These are phyloP conservation scores for Clusia tigrina DNA, from an alignment of 2,888 invertebrate species.

Conservation along the genomic window DNA sequence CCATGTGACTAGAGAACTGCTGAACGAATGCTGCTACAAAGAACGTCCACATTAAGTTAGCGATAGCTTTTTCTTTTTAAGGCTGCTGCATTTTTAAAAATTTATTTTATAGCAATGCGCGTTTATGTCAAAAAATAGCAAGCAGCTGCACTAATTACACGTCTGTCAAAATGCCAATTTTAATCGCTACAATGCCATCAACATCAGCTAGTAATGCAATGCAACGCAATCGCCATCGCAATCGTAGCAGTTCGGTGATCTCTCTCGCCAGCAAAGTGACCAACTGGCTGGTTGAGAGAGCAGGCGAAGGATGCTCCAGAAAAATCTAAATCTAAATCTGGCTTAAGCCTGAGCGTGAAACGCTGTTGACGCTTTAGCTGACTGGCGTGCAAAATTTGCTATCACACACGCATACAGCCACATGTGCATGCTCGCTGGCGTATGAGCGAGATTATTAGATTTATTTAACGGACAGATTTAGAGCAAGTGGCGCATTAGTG, in stretches of 20 bases:
- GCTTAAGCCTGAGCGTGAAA: constrained; percentile 46
- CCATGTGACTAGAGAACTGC: not conserved
- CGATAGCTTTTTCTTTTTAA: not conserved
- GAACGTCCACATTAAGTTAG: not conserved
- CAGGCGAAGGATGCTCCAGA: constrained; percentile 20
- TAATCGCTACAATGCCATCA: constrained; percentile 36
- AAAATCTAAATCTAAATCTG: constrained; percentile 32
- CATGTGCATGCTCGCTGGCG: no score
- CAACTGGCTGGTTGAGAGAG: not conserved
- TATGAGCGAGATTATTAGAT: constrained; percentile 36
- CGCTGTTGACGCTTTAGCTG: constrained; percentile 42
- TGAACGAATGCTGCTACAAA: not conserved
- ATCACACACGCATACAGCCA: not conserved
- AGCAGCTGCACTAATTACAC: constrained; percentile 44
- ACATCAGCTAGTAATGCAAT: constrained; percentile 9
- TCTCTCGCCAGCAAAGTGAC: constrained; percentile 7
- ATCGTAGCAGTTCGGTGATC: constrained; percentile 21
- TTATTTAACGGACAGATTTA: constrained; percentile 54
- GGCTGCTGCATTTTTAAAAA: not conserved
- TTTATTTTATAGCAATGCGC: no score
- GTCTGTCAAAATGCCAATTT: constrained; percentile 48
- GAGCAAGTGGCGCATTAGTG: constrained; percentile 42
- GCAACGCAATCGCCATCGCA: not conserved
- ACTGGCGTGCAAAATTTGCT: constrained; percentile 53
- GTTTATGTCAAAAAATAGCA: constrained; percentile 3